Conservation (phyloP, 2,113 vertebrate species). For the Hyperopisus bebe region DNA sequence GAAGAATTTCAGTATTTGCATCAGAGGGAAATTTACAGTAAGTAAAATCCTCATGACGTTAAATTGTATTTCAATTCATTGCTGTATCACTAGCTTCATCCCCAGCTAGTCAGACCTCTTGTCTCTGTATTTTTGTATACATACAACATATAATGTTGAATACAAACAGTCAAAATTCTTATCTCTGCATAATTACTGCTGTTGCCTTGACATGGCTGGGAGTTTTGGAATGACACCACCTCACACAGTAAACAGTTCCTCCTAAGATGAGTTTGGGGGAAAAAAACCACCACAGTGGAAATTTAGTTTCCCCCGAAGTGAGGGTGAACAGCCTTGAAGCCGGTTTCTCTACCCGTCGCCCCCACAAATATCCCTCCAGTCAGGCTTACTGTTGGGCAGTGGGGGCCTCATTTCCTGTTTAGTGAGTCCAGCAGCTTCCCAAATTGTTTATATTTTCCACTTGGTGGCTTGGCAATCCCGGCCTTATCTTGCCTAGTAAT, state of each 20-base stretch:
- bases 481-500: constrained; percentile 10
- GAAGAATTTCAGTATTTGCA: not conserved
- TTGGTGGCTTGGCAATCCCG: not conserved
- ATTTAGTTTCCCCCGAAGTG: not conserved
- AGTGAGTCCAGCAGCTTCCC: not conserved
- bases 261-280: not conserved
- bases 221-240: not conserved
- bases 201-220: not conserved
- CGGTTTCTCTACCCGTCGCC: not conserved
- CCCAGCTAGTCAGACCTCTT: not conserved
- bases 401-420: not conserved
- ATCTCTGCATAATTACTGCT: not conserved
- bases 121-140: not conserved
- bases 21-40: not conserved
- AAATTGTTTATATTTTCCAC: not conserved
- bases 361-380: not conserved
- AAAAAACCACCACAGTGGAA: not conserved
- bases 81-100: not conserved
- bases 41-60: not conserved
- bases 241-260: not conserved
- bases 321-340: not conserved
- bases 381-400: not conserved
- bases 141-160: not conserved
- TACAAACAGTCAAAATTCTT: not conserved
- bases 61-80: not conserved